Conservation (phyloP, 1,140 invertebrate species). For the Atopsyche davidsoni region DNA sequence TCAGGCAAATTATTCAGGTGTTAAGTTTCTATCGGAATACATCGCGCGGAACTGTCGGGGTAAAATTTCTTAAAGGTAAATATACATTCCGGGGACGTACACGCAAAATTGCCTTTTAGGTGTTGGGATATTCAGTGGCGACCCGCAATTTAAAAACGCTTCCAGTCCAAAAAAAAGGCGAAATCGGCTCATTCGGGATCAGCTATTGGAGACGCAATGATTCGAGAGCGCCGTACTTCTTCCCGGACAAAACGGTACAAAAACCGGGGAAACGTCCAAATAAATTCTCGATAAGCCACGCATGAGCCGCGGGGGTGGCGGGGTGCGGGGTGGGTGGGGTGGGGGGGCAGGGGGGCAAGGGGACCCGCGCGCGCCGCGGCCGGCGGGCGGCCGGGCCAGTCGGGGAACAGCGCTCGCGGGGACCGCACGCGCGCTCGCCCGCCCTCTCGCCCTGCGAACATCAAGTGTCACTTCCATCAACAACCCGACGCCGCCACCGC, state of each 20-base stretch:
- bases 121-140: constrained; percentile 6
- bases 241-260: constrained; percentile 20
- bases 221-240: constrained; percentile 19
- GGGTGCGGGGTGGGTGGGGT: no score
- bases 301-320: constrained; percentile 21
- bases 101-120: no score
- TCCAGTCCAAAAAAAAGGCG: constrained; percentile 6
- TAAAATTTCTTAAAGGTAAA: no score
- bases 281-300: constrained; percentile 25
- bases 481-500: background rate
- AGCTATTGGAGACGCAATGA: constrained; percentile 14
- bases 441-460: constrained; percentile 13
- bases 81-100: no score
- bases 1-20: no score
- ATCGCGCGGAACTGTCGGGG: no score
- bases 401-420: constrained; percentile 10
- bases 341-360: constrained; percentile 5
- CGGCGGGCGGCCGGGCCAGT: constrained; percentile 17
- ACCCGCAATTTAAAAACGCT: constrained; percentile 12
- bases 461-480: constrained; percentile 11
- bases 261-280: constrained; percentile 20
- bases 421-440: constrained; percentile 7
- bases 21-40: no score
- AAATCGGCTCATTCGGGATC: constrained; percentile 1
- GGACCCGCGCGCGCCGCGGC: constrained; percentile 6